Percentiles rank a stretch among this genome's conserved stretches.
Conservation (phyloP, 2,797 vertebrate species). For the Chiroxiphia lanceolata region DNA sequence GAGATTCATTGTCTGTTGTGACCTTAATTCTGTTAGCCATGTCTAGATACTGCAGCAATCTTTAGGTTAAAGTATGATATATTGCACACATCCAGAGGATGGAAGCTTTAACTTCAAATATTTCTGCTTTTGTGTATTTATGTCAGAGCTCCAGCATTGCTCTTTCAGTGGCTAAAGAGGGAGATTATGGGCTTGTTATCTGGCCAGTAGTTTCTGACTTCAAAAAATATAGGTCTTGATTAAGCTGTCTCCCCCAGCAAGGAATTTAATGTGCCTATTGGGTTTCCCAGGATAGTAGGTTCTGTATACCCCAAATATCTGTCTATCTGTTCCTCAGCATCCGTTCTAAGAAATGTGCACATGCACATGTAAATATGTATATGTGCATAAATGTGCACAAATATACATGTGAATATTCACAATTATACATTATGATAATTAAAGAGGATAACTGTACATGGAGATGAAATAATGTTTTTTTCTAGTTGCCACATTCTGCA, state of each 20-base stretch:
- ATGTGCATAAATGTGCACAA: neutral
- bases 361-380: neutral
- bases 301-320: neutral
- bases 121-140: neutral
- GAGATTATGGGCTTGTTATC: neutral
- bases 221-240: neutral
- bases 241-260: neutral
- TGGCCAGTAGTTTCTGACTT: neutral
- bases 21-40: slow-evolving; percentile 34
- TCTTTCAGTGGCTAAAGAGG: neutral
- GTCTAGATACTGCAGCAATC: neutral
- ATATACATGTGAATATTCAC: neutral
- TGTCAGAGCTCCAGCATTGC: neutral
- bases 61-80: neutral
- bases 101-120: neutral
- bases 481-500: neutral
- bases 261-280: neutral
- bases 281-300: neutral
- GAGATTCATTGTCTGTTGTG: neutral
- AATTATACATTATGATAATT: neutral
- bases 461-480: neutral
- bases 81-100: neutral
- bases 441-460: neutral
- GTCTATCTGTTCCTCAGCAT: neutral
- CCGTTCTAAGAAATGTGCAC: neutral